Evolutionary conservation across 2,113 vertebrate species (phyloP).

Genomic region (Alosa alosa): DNA sequence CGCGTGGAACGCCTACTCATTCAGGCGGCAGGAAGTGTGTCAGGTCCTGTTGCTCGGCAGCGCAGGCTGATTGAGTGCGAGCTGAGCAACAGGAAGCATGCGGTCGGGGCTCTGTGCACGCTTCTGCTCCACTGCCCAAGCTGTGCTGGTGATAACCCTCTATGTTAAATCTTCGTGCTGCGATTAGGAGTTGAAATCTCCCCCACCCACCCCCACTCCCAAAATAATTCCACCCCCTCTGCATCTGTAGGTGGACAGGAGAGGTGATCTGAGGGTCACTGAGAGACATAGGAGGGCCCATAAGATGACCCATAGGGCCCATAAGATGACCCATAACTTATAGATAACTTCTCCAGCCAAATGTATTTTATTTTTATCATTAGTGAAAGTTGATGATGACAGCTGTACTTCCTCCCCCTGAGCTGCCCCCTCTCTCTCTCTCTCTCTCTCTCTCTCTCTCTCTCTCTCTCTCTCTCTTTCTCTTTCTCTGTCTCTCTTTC

Average conservation of each 20-base stretch:
- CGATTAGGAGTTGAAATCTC: not conserved
- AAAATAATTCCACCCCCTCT: no score
- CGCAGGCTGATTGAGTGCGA: not conserved
- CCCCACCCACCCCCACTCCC: not conserved
- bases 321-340: no score
- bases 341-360: no score
- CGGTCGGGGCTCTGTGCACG: conserved; percentile 45
- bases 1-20: conserved; percentile 57
- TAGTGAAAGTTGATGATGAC: not conserved
- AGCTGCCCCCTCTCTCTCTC: not conserved
- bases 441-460: not conserved
- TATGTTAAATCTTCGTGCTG: not conserved
- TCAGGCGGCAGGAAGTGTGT: conserved; percentile 60
- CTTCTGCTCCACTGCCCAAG: conserved; percentile 50
- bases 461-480: not conserved
- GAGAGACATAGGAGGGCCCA: no score
- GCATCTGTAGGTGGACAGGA: no score
- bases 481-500: conserved; percentile 18
- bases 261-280: no score
- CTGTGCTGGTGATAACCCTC: conserved; percentile 30
- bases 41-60: conserved; percentile 32
- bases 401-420: no score
- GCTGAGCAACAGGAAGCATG: conserved; percentile 55
- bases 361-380: not conserved
- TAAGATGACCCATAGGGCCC: no score